Conservation (phyloP, 2,888 invertebrate genomes). For the Caenorhabditis sp. region DNA sequence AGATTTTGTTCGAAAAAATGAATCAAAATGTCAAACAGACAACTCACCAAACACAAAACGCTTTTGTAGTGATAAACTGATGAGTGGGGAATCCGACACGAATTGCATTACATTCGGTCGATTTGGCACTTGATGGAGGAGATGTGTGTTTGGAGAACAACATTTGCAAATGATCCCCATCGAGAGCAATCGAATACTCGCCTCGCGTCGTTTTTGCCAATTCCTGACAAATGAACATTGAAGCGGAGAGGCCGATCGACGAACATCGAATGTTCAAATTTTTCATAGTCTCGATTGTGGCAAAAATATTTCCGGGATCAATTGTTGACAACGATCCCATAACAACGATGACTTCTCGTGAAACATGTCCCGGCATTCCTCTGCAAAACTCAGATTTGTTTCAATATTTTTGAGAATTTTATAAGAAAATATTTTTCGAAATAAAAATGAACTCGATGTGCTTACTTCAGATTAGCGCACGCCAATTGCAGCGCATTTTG, state of each 20-base stretch:
- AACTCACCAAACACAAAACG: constrained; percentile 63
- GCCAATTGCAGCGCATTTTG: constrained; percentile 94
- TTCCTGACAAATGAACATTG: constrained; percentile 87
- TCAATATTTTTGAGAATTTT: too few species aligned
- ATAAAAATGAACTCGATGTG: too few species aligned
- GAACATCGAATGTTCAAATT: constrained; percentile 87
- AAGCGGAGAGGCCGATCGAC: constrained; percentile 92
- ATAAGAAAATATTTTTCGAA: too few species aligned
- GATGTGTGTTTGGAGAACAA: constrained; percentile 73
- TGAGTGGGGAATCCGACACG: constrained; percentile 67
- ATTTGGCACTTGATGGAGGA: constrained; percentile 68
- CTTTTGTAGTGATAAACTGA: constrained; percentile 38
- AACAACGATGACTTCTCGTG: constrained; percentile 88
- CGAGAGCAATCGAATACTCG: constrained; percentile 81
- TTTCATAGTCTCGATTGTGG: constrained; percentile 82
- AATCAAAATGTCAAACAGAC: too few species aligned
- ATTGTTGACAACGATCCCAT: constrained; percentile 94
- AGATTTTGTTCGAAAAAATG: too few species aligned
- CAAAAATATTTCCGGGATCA: constrained; percentile 90
- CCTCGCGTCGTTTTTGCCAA: constrained; percentile 83
- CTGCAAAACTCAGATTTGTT: constrained; percentile 69
- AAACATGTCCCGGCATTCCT: constrained; percentile 90
- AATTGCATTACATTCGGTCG: constrained; percentile 56
- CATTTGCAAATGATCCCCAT: constrained; percentile 80
- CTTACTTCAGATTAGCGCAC: constrained; percentile 80